Base-by-base conservation (phyloP, 1,140 invertebrate genomes). In the Ruditapes philippinarum region DNA sequence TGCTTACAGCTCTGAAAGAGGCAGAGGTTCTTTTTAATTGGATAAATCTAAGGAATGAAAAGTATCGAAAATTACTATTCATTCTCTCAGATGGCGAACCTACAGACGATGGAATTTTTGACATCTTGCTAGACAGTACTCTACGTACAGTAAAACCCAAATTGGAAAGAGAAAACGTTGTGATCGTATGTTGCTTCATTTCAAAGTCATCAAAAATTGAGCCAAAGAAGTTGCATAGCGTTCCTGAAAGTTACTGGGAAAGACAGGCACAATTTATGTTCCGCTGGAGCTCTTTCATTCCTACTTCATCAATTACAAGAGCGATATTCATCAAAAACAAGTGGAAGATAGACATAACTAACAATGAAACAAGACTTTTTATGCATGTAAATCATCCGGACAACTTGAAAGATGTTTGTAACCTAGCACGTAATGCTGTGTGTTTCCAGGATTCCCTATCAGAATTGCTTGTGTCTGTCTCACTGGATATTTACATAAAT, bases 351-450 rank as follows among this genome's bases (percentile, higher is more conserved):
- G 84, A 87, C 28, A 78, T 87, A 0, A 11, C 2, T 0, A 62
- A 87, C n/a, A 87, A 87, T 28, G 73, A 78, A 62, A 87, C 73
- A 0, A 87, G 40, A 54, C 31, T 87, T 36, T 87, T 87, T 40
- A n/a, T 78, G 11, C 84, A 87, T 4, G 73, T 87, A 0, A 87
- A 78, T 73, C 73, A 88, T 45, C 74, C 85, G 12, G 60, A 88
- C 9, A 31, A 49, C 42, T 25, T 78, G 3, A 14, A 51, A 22
- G 74, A 78, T 28, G 31, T 31, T 7, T 88, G 85, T 33, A 19
- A 78, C 28, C 36, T 88, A 28, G 85, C 54, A 22, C 11, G 40
- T 17, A 60, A 78, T n/a, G 45, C 51, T 7, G 73, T 80, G 1
- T 78, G 51, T 36, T 79, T 45, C 22, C 85, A 88, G 19, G 76